Evolutionary conservation across 2,888 invertebrate species (phyloP).

Genomic region (Euplagia quadripunctaria): DNA sequence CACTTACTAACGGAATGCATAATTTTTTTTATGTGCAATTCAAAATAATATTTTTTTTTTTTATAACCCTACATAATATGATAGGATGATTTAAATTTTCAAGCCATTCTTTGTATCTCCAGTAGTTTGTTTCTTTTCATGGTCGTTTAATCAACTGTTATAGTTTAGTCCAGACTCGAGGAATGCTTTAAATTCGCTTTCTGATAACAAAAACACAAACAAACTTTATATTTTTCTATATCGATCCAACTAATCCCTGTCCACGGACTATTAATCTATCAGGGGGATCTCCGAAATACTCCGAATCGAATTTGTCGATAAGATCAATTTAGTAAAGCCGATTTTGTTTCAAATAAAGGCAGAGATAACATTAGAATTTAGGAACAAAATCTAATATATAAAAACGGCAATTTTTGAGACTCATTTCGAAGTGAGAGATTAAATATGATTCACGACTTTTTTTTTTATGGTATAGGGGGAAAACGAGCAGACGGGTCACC

Average conservation of each 20-base stretch:
- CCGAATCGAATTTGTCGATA: slow-evolving; percentile 40
- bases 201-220: neutral
- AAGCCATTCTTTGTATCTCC: too few relatives aligned
- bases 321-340: slow-evolving; percentile 43
- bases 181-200: neutral
- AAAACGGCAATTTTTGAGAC: too few relatives aligned
- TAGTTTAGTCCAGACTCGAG: neutral
- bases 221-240: slow-evolving; percentile 14
- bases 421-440: too few relatives aligned
- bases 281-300: slow-evolving; percentile 38
- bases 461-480: too few relatives aligned
- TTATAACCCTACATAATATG: too few relatives aligned
- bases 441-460: too few relatives aligned
- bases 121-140: too few relatives aligned
- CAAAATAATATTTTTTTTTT: too few relatives aligned
- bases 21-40: too few relatives aligned
- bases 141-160: neutral
- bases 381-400: neutral
- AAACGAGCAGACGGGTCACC: too few relatives aligned
- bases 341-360: slow-evolving; percentile 36
- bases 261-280: slow-evolving; percentile 32
- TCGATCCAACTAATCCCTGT: slow-evolving; percentile 28
- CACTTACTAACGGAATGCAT: too few relatives aligned
- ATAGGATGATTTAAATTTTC: too few relatives aligned
- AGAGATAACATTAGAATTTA: slow-evolving; percentile 18